Evolutionary conservation across 2,113 vertebrate genomes (phyloP).

Genomic region (Calidris pygmaea): DNA sequence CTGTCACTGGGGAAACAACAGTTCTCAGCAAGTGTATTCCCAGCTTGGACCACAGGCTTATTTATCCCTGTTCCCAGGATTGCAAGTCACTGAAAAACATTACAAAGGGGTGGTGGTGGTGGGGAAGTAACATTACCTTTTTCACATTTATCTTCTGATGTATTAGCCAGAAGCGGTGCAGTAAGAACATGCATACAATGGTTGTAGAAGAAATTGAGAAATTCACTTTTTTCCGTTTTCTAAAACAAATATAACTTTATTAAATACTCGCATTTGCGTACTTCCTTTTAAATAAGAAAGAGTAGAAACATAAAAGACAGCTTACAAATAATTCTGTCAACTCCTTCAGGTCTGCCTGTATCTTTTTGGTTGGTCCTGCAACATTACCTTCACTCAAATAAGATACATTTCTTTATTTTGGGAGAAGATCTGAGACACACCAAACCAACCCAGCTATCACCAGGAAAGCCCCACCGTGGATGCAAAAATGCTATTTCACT

Average conservation of each 20-base stretch:
- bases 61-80: background rate
- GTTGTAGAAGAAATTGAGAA: constrained; percentile 99
- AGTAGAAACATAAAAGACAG: background rate
- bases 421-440: background rate
- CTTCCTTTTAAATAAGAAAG: background rate
- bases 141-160: constrained; percentile 87
- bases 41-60: background rate
- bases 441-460: background rate
- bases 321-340: background rate
- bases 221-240: constrained; percentile 99
- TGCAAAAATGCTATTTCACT: background rate
- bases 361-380: background rate
- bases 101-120: background rate
- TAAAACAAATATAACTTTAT: constrained; percentile 58
- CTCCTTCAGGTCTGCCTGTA: background rate
- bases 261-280: background rate
- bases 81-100: background rate
- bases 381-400: background rate
- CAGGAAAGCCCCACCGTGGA: rapidly evolving
- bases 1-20: background rate
- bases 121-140: constrained; percentile 78
- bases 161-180: constrained; percentile 95
- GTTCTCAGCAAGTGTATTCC: background rate
- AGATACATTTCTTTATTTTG: background rate
- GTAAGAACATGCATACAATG: constrained; percentile 99